Conservation (phyloP, 1,140 invertebrate species). For the Drosophila sp. region DNA sequence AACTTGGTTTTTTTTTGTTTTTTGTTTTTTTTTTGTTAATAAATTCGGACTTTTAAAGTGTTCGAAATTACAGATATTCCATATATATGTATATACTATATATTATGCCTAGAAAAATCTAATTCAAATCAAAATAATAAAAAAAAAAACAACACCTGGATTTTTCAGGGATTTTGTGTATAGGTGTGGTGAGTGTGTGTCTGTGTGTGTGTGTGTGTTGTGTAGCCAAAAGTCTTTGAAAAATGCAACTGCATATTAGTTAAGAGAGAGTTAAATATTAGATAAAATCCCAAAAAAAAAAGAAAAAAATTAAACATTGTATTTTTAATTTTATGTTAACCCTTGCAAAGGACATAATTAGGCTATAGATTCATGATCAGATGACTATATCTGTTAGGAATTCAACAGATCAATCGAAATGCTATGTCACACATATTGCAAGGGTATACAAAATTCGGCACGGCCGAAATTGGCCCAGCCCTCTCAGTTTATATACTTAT, state of each 20-base stretch:
- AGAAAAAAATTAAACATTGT: constrained; percentile 24
- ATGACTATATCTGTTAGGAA: no score
- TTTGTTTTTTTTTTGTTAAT: constrained; percentile 27
- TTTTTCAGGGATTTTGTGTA: constrained; percentile 12
- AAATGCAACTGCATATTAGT: constrained; percentile 70
- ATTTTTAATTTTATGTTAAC: constrained; percentile 2
- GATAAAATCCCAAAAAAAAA: constrained; percentile 32
- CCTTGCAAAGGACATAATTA: not conserved
- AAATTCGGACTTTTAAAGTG: constrained; percentile 27
- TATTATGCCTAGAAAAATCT: constrained; percentile 12
- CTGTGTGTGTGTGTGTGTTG: constrained; percentile 15
- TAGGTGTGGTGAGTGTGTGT: constrained; percentile 17
- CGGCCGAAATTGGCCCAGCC: not conserved
- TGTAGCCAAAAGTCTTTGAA: constrained; percentile 54
- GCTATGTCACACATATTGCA: not conserved
- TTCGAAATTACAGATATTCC: constrained; percentile 14
- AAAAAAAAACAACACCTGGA: constrained; percentile 3
- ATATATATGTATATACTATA: not conserved
- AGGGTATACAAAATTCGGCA: not conserved
- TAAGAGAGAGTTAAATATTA: constrained; percentile 23
- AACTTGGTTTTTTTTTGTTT: constrained; percentile 3
- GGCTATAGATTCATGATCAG: no score
- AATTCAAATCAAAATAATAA: constrained; percentile 2
- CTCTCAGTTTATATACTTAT: not conserved
- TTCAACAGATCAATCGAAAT: not conserved